phyloP scores from a whole-genome alignment of 2,797 vertebrate species.

The Synanceia verrucosa region DNA sequence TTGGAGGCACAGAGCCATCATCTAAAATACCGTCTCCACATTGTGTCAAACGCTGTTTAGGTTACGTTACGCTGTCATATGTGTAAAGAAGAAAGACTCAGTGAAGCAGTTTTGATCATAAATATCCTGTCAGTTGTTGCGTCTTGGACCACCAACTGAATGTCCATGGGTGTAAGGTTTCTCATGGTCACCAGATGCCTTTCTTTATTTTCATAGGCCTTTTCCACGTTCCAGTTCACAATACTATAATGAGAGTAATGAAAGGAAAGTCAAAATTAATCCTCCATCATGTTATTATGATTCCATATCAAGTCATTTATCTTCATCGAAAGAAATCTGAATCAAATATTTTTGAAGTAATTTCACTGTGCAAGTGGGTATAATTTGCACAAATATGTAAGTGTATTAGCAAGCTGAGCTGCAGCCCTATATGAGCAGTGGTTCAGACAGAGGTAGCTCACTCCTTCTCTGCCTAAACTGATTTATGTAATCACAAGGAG shows the following conservation, averaged over 20 bases:
- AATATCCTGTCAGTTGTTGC: constrained; percentile 41
- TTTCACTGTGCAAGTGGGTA: constrained; percentile 22
- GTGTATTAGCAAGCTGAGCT: constrained; percentile 60
- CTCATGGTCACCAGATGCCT: constrained; percentile 36
- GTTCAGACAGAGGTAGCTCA: constrained; percentile 58
- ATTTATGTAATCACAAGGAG: constrained; percentile 41
- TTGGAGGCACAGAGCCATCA: not conserved
- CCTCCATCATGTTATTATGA: constrained; percentile 25
- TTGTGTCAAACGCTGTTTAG: constrained; percentile 11
- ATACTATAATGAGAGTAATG: constrained; percentile 9
- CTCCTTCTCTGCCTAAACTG: constrained; percentile 33
- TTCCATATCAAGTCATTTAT: constrained; percentile 42
- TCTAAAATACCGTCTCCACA: not conserved
- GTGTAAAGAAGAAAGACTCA: not conserved
- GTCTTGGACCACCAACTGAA: constrained; percentile 10
- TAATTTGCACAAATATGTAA: constrained; percentile 52
- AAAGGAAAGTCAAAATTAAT: constrained; percentile 42
- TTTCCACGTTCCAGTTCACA: constrained; percentile 22
- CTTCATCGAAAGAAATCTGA: constrained; percentile 37
- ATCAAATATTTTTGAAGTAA: constrained; percentile 20
- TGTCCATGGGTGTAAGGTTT: constrained; percentile 20
- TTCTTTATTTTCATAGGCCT: constrained; percentile 42
- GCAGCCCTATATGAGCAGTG: constrained; percentile 29
- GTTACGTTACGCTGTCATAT: too few species aligned
- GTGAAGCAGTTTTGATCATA: constrained; percentile 36